Base-by-base conservation (phyloP, 2,888 invertebrate genomes). In the Malacosoma neustria region DNA sequence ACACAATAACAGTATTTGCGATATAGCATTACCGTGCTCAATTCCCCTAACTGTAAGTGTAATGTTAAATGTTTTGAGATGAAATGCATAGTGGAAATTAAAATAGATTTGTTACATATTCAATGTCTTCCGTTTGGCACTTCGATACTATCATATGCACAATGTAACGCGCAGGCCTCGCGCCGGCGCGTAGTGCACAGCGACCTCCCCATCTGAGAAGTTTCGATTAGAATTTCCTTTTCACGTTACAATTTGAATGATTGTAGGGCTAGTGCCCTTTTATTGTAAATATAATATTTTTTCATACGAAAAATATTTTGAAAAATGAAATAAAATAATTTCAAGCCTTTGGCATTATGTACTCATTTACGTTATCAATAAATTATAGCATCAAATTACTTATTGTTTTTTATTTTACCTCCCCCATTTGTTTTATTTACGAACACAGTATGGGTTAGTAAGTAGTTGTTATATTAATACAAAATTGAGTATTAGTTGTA, bases 71-170 rank as follows among this genome's bases (percentile, higher is more conserved):
- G 67, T 75, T 81, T 79, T 72, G 66, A 58, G 69, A 70, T n/a
- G n/a, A 7, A 22, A 22, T 9, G 71, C 61, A 65, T 51, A 64
- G 61, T 61, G 58, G 72, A 61, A 72, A 68, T 62, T 95, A 94
- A 90, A 94, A 94, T 89, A 91, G 94, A 87, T 96, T 95, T 88
- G 91, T 96, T 87, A 96, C 94, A 72, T 95, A 95, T 87, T 95
- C 61, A 77, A 81, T 72, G 87, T 87, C 87, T 87, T 87, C 87
- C 87, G 86, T 87, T 87, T 52, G 72, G 80, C 86, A 87, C 86
- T 69, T 74, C 73, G 71, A 71, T 74, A 75, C 68, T 9, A 65
- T 61, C 73, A 66, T 61, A 64, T 67, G 82, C 87, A 87, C 84
- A 71, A 70, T 70, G 64, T 60, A 60, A 72, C n/a, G n/a, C n/a